phyloP scores from a whole-genome alignment of 2,797 vertebrate species.

The Synanceia verrucosa region DNA sequence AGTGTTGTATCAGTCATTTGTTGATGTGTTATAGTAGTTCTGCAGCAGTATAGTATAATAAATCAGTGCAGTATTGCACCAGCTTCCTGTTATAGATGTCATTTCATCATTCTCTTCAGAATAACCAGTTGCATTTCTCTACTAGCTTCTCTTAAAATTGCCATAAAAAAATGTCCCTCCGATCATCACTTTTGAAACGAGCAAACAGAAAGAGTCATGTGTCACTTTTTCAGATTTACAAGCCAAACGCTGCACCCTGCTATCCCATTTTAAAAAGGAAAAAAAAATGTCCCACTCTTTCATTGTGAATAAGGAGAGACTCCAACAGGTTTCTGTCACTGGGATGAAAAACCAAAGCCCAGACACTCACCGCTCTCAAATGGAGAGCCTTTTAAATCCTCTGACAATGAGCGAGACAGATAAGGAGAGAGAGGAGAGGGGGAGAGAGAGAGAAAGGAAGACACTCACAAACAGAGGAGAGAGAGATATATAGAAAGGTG shows the following conservation, averaged over 20 bases:
- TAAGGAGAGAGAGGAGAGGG: constrained; percentile 55
- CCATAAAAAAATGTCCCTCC: constrained; percentile 41
- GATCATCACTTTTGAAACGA: constrained; percentile 34
- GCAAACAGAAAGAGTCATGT: constrained; percentile 46
- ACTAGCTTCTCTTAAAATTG: constrained; percentile 2
- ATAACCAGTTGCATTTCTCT: constrained; percentile 11
- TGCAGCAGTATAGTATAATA: neutral
- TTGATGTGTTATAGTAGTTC: neutral
- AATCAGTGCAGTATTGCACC: neutral
- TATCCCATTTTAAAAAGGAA: constrained; percentile 33
- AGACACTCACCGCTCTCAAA: constrained; percentile 67
- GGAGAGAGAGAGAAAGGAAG: constrained; percentile 30
- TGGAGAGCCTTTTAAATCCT: constrained; percentile 74
- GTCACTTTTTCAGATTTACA: constrained; percentile 54
- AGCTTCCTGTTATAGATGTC: constrained; percentile 4
- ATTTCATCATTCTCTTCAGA: constrained; percentile 11
- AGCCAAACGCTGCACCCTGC: constrained; percentile 24
- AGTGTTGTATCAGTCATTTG: neutral
- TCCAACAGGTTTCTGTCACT: constrained; percentile 74
- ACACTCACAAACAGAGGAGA: constrained; percentile 36
- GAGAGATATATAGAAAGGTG: constrained; percentile 61
- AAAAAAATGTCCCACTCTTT: constrained; percentile 51
- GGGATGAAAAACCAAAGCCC: constrained; percentile 72
- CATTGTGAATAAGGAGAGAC: constrained; percentile 63
- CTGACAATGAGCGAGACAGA: constrained; percentile 71